phyloP scores from a whole-genome alignment of 2,888 invertebrate species.

The Drosophila rellima region DNA sequence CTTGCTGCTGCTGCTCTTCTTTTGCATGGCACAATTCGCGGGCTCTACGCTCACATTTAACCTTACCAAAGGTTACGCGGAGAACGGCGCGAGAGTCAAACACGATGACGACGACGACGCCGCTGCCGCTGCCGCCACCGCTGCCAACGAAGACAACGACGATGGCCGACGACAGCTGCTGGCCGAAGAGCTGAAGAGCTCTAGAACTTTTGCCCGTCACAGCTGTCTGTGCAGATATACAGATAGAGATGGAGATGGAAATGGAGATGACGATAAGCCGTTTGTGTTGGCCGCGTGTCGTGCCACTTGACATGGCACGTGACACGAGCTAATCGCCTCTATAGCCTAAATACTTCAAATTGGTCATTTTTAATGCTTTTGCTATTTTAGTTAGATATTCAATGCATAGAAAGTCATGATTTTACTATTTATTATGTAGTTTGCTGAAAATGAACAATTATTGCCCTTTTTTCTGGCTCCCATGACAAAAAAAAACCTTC shows the following conservation, averaged over 20 bases:
- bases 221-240: conserved; percentile 57
- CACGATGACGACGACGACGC: conserved; percentile 10
- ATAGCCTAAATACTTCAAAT: not conserved
- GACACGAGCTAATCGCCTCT: conserved; percentile 3
- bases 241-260: conserved; percentile 60
- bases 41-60: conserved; percentile 68
- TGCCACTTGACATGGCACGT: not conserved
- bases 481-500: no score
- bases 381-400: no score
- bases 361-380: not conserved
- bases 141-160: conserved; percentile 17
- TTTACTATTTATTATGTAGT: no score
- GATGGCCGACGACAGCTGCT: conserved; percentile 57
- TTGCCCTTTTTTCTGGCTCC: no score
- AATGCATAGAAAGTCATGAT: no score
- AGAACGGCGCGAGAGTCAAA: conserved; percentile 46
- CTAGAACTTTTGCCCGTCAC: conserved; percentile 50
- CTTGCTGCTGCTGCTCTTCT: conserved; percentile 40
- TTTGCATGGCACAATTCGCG: conserved; percentile 73
- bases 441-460: no score
- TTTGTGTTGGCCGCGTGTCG: conserved; percentile 20
- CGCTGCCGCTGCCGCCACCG: not conserved
- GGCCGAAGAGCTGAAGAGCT: conserved; percentile 39
- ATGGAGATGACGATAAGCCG: conserved; percentile 54
- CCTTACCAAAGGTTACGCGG: conserved; percentile 72